Base-by-base conservation (phyloP, 2,113 vertebrate genomes). In the Mustelus asterias region DNA sequence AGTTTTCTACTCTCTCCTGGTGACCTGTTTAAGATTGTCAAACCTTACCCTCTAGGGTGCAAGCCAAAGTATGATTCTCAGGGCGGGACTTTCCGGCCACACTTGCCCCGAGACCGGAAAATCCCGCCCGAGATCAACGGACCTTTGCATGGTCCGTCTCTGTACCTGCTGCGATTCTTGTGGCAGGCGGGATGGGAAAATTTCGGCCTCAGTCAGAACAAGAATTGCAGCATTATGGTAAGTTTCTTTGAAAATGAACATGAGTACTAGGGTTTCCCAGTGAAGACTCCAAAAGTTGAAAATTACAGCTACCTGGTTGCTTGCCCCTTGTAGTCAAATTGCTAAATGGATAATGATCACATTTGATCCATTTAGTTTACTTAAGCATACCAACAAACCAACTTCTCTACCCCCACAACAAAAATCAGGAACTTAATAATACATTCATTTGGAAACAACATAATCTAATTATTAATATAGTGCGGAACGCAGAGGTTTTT, bases 391-490 rank as follows among this genome's bases (percentile, higher is more conserved):
- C 26, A 95, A 54, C 65, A 54, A 95, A 72, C 94, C 13, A 95
- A 44, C 22, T 72, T 69, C 69, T 48, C 44, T 72, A 24, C 94
- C 94, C 11, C 67, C 41, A 14, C 3, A 60, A 90, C 16, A 95
- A 95, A 94, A 95, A 95, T 72, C 67, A 76, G 94, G 72, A 48
- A 95, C 41, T 72, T 95, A 95, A 95, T 95, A 95, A 95, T 54
- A 70, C 93, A 33, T 95, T 95, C 37, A 22, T 67, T 93, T 93
- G 89, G 89, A 93, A 37, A 93, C 60, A 76, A 54, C 69, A 95
- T 95, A 70, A 95, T 95, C 94, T 95, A 95, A 95, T 95, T 95
- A 72, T 95, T 54, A 95, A 95, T 95, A 72, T 48, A 76, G 67
- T 95, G 69, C 70, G 41, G 94, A 95, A 76, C 24, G 94, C 69